Conservation (phyloP, 1,140 invertebrate genomes). For the Hesperophylax magnus region DNA sequence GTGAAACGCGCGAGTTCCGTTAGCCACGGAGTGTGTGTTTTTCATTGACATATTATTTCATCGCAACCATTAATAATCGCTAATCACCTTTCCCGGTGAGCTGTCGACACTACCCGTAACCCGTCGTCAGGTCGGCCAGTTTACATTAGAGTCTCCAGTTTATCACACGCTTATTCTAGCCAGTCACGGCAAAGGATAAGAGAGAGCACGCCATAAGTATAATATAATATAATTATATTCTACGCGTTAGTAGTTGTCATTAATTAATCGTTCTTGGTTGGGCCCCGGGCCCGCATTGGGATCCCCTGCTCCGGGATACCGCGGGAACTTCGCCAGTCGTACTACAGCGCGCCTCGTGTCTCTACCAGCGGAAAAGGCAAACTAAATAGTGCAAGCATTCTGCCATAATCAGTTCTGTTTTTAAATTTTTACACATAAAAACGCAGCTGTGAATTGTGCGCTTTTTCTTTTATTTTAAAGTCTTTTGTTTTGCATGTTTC, state of each 20-base stretch:
- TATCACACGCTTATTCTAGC: too few species aligned
- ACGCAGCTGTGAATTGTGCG: not conserved
- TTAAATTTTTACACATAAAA: not conserved
- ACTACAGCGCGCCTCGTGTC: slow-evolving; percentile 27
- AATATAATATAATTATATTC: too few species aligned
- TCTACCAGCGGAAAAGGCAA: not conserved
- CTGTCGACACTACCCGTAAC: not conserved
- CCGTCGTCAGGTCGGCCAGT: too few species aligned
- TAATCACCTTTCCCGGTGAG: slow-evolving; percentile 8
- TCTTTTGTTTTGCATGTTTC: not conserved
- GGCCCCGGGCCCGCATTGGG: not conserved
- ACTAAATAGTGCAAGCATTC: slow-evolving; percentile 23
- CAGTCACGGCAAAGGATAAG: too few species aligned
- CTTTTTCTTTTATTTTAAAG: not conserved
- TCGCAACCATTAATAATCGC: not conserved
- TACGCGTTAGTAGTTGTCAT: too few species aligned
- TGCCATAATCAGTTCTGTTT: not conserved
- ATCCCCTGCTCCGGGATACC: slow-evolving; percentile 22
- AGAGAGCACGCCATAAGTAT: too few species aligned
- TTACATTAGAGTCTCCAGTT: too few species aligned
- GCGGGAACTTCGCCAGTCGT: slow-evolving; percentile 14
- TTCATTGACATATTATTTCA: not conserved
- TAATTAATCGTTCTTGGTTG: not conserved
- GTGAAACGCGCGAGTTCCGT: too few species aligned
- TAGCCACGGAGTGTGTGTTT: not conserved